Base-by-base conservation (phyloP, 2,797 vertebrate genomes). In the Anguilla marmorata region DNA sequence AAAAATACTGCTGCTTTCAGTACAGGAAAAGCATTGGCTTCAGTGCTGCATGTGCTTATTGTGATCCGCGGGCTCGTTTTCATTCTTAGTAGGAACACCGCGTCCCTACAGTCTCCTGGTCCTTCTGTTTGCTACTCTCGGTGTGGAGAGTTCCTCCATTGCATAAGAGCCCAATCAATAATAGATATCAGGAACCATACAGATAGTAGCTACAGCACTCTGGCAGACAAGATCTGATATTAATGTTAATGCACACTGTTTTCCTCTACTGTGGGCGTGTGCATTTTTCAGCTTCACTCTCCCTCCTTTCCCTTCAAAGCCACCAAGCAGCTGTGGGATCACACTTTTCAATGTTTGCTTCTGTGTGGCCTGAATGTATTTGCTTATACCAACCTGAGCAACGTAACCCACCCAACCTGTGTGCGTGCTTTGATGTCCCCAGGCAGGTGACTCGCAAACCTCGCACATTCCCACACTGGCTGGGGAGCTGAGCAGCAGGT, bases 111-210 rank as follows among this genome's bases (percentile, higher is more conserved):
- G 14, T 76, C 27, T 19, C 33, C 12, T 37, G 72, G 27, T 76
- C 72, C 72, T 37, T 76, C 72, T 37, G 33, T 16, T 76, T 76
- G 37, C 72, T 76, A 11, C 27, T 76, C 11, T 37, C 3, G 72
- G 14, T 76, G 30, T 76, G 72, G 33, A 37, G 72, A 37, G 9
- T 76, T 76, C 33, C 27, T 76, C 72, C 72, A 76, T 69, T 76
- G 72, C 72, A 76, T 76, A 33, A 33, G 33, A 16, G 72, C 33
- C 72, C 27, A 76, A 76, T 76, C 72, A 76, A 76, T 76, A 76
- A 76, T 76, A 16, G 11, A 76, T 76, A 76, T 76, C 30, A 14
- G 72, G 72, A 37, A 37, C 33, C 41, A 8, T n/a, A 69, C 63
- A 24, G 63, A 1, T 76, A 33, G 12, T 33, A 37, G 72, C 72